Evolutionary conservation across 2,797 vertebrate genomes (phyloP).

Genomic region (Aeoliscus strigatus): DNA sequence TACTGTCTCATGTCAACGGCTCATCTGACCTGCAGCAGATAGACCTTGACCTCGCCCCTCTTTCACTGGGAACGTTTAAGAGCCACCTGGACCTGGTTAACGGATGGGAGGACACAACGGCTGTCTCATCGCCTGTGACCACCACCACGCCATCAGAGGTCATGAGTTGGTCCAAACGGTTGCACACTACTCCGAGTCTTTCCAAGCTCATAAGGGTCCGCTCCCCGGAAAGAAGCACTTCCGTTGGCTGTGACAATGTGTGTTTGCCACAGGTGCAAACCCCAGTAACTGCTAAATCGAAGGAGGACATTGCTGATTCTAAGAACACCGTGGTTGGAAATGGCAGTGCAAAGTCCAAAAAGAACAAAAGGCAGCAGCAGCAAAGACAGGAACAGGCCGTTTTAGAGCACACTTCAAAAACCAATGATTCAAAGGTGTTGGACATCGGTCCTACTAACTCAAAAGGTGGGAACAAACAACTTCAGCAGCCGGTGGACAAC

Average conservation of each 20-base stretch:
- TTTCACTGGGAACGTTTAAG: conserved; percentile 86
- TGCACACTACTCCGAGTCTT: conserved; percentile 85
- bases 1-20: conserved; percentile 89
- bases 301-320: conserved; percentile 69
- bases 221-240: conserved; percentile 82
- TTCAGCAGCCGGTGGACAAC: conserved; percentile 56
- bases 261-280: conserved; percentile 59
- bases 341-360: conserved; percentile 77
- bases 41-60: conserved; percentile 91
- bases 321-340: conserved; percentile 59
- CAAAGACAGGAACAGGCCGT: conserved; percentile 67
- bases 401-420: conserved; percentile 59
- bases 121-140: conserved; percentile 37
- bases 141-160: conserved; percentile 28
- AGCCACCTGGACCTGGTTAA: conserved; percentile 79
- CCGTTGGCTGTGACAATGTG: conserved; percentile 52
- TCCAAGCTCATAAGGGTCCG: conserved; percentile 91
- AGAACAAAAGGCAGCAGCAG: conserved; percentile 86
- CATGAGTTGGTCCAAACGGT: conserved; percentile 74
- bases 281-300: conserved; percentile 62
- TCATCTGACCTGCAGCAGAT: conserved; percentile 91
- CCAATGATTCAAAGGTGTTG: conserved; percentile 51
- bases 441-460: conserved; percentile 48
- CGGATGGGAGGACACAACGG: conserved; percentile 69
- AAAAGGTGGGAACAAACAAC: conserved; percentile 61